Conservation (phyloP, 2,113 vertebrate genomes). For the Galeopterus variegatus region DNA sequence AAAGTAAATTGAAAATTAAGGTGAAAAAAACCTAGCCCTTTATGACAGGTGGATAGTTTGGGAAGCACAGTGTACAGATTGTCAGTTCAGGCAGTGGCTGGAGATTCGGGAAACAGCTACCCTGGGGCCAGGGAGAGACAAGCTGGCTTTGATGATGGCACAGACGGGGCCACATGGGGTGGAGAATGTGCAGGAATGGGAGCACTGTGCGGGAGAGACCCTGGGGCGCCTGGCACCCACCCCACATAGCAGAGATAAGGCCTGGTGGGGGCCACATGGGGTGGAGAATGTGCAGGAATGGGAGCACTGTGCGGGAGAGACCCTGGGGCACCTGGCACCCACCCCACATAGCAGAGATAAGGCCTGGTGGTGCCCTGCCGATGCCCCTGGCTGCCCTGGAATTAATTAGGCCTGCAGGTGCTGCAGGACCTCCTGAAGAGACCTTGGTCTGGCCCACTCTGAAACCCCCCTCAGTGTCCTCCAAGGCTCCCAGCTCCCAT, state of each 20-base stretch:
- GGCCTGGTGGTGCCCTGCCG: background rate
- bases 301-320: background rate
- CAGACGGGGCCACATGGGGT: fast-evolving
- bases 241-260: background rate
- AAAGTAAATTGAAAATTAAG: background rate
- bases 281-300: fast-evolving
- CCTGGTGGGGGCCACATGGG: fast-evolving
- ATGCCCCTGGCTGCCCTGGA: background rate
- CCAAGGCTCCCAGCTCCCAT: background rate
- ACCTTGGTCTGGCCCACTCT: fast-evolving
- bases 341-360: background rate
- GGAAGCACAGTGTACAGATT: fast-evolving
- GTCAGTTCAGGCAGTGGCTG: background rate
- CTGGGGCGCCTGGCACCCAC: background rate
- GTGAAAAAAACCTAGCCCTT: background rate
- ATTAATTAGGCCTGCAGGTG: background rate
- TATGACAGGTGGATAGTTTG: background rate
- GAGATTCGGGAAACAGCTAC: background rate
- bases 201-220: background rate
- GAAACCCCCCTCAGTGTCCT: background rate
- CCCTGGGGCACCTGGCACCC: background rate
- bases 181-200: background rate
- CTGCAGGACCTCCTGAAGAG: background rate
- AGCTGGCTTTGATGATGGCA: background rate
- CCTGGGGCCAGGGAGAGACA: background rate